These are phyloP conservation scores for Piscicola geometra DNA, from an alignment of 2,888 invertebrate genomes.

Conservation along the genomic window DNA sequence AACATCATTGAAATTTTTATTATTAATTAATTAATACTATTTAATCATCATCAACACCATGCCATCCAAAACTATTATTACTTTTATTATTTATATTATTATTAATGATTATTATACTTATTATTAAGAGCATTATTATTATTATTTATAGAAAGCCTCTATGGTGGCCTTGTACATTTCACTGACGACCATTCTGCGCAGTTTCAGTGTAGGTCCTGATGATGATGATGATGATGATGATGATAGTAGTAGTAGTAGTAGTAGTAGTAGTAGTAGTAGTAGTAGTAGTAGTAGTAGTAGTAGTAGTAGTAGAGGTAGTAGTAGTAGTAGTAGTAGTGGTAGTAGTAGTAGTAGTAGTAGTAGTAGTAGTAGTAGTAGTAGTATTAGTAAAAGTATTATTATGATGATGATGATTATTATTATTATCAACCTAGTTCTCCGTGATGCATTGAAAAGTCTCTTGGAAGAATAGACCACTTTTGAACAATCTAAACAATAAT, in stretches of 20 bases:
- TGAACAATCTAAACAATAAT: constrained; percentile 64
- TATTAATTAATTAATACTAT: no score
- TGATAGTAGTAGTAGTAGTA: constrained; percentile 1
- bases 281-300: background rate
- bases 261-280: background rate
- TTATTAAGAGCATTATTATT: no score
- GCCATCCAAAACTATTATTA: no score
- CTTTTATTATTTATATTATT: no score
- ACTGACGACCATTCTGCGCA: constrained; percentile 72
- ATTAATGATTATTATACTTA: no score
- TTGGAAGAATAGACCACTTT: constrained; percentile 77
- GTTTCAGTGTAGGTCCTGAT: constrained; percentile 78
- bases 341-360: no score
- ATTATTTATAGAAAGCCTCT: constrained; percentile 66
- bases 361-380: no score
- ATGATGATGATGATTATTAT: background rate
- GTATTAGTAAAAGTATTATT: no score
- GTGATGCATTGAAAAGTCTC: constrained; percentile 77
- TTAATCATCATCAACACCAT: no score
- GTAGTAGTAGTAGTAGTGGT: no score
- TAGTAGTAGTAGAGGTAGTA: no score
- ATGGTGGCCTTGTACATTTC: constrained; percentile 74
- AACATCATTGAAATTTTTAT: no score
- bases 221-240: background rate
- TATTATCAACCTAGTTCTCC: constrained; percentile 73